Conservation (phyloP, 2,113 vertebrate species). For the Equus quagga region DNA sequence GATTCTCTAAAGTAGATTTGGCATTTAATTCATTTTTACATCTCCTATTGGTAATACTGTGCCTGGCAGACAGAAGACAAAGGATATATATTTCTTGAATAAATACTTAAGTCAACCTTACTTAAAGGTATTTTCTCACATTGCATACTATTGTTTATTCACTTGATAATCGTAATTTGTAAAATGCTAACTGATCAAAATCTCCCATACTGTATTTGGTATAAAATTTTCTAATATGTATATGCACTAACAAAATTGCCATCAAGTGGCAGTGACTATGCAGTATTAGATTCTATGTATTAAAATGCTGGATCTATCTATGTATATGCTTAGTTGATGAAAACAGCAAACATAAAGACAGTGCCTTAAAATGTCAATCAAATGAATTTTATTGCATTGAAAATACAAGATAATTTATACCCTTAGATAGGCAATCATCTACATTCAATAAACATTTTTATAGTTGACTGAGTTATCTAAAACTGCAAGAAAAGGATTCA, state of each 20-base stretch:
- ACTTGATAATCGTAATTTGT: neutral
- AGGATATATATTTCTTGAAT: neutral
- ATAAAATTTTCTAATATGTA: neutral
- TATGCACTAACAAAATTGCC: neutral
- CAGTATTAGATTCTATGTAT: neutral
- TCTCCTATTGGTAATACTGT: neutral
- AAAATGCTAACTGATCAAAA: neutral
- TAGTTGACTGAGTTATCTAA: slow-evolving; percentile 11
- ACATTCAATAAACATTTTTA: slow-evolving; percentile 11
- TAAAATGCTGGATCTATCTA: neutral
- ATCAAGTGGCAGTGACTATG: neutral
- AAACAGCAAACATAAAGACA: neutral
- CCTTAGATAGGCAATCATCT: neutral
- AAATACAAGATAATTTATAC: neutral
- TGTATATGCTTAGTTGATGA: neutral
- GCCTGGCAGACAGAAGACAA: neutral
- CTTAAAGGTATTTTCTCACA: neutral
- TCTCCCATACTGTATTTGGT: neutral
- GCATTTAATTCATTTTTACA: slow-evolving; percentile 1
- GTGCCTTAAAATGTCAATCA: slow-evolving; percentile 13
- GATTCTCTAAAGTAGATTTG: neutral
- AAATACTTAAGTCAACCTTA: neutral
- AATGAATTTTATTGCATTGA: neutral
- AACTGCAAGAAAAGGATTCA: neutral
- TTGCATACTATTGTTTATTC: neutral